Conservation (phyloP, 1,140 invertebrate species). For the Kradibia gibbosae region DNA sequence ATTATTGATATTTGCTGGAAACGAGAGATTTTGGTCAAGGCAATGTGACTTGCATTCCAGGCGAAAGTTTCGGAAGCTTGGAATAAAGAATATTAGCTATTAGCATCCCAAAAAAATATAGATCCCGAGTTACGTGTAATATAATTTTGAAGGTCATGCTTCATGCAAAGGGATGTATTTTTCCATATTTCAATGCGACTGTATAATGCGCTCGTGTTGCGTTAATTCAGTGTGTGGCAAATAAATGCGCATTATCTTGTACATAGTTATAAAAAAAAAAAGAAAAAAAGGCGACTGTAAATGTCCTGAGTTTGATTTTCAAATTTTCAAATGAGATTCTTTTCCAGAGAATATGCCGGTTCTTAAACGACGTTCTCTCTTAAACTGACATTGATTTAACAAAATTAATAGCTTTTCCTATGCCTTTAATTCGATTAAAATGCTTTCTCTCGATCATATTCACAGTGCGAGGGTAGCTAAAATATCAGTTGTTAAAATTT, state of each 20-base stretch:
- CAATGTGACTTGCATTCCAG: conserved; percentile 68
- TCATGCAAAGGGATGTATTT: conserved; percentile 27
- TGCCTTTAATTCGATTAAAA: background rate
- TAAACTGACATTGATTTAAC: background rate
- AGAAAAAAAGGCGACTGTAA: background rate
- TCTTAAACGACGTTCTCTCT: too few relatives aligned
- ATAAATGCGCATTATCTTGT: background rate
- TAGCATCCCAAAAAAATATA: conserved; percentile 22
- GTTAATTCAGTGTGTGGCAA: background rate
- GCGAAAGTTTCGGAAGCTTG: conserved; percentile 66
- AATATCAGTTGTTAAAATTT: too few relatives aligned
- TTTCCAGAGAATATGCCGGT: too few relatives aligned
- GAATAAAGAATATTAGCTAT: conserved; percentile 51
- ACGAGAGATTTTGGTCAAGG: conserved; percentile 66
- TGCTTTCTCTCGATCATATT: background rate
- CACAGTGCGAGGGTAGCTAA: background rate
- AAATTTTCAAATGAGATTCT: too few relatives aligned
- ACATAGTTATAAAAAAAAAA: background rate
- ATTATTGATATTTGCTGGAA: conserved; percentile 65
- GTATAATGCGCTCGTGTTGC: background rate
- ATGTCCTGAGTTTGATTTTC: too few relatives aligned
- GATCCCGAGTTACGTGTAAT: background rate
- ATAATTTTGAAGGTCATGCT: conserved; percentile 22
- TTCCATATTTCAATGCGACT: background rate
- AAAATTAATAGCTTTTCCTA: background rate